Evolutionary conservation across 2,888 invertebrate genomes (phyloP).

Genomic region (Drosophila yooni): DNA sequence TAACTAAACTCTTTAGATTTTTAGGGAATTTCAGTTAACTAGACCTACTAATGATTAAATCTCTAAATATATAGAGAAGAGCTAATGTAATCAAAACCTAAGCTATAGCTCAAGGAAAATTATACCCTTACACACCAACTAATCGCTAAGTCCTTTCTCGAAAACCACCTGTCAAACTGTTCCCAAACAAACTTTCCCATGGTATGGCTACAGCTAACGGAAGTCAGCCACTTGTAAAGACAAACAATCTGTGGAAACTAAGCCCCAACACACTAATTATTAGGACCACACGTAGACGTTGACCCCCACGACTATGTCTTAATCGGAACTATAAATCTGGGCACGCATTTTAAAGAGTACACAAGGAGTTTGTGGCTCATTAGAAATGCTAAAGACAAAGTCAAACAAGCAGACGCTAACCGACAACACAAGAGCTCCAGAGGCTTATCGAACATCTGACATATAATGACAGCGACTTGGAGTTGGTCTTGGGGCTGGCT

Average conservation of each 20-base stretch:
- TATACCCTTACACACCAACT: slow-evolving; percentile 8
- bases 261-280: slow-evolving; percentile 56
- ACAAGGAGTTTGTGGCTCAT: slow-evolving; percentile 38
- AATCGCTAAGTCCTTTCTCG: slow-evolving; percentile 10
- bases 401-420: slow-evolving; percentile 65
- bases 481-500: slow-evolving; percentile 1
- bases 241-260: slow-evolving; percentile 50
- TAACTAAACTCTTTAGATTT: neutral
- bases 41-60: neutral
- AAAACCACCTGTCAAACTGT: slow-evolving; percentile 44
- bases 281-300: slow-evolving; percentile 59
- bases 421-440: slow-evolving; percentile 55
- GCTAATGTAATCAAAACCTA: neutral
- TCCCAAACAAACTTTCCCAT: slow-evolving; percentile 42
- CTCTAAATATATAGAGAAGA: neutral
- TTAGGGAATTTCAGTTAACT: no score
- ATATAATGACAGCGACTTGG: slow-evolving; percentile 55
- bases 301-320: slow-evolving; percentile 58
- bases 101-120: slow-evolving; percentile 5
- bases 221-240: slow-evolving; percentile 54
- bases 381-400: slow-evolving; percentile 70
- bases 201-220: slow-evolving; percentile 29
- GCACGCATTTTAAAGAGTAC: slow-evolving; percentile 67
- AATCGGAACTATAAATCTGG: slow-evolving; percentile 64
- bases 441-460: slow-evolving; percentile 70